Conservation (phyloP, 1,140 invertebrate genomes). For the Hydropsyche tenuis region DNA sequence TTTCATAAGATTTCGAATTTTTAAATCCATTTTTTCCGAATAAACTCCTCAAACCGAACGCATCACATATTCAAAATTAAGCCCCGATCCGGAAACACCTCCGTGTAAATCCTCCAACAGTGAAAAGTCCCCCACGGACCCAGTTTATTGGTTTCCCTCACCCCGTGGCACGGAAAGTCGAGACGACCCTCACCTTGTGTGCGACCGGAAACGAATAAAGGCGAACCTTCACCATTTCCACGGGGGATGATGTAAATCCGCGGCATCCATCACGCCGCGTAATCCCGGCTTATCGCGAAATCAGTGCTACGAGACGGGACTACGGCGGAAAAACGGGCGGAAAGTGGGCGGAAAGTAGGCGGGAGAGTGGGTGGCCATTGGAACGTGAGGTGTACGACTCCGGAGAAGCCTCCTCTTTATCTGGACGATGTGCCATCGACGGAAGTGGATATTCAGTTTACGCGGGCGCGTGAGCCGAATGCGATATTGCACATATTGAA, state of each 20-base stretch:
- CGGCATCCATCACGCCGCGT: conserved; percentile 28
- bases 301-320: conserved; percentile 16
- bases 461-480: conserved; percentile 44
- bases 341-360: not conserved
- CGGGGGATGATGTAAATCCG: conserved; percentile 10
- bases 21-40: too few relatives aligned
- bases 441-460: conserved; percentile 48
- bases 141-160: too few relatives aligned
- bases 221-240: not conserved
- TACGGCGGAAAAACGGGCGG: not conserved
- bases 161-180: too few relatives aligned
- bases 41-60: too few relatives aligned
- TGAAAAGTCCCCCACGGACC: too few relatives aligned
- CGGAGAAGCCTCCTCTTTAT: conserved; percentile 21
- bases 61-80: too few relatives aligned
- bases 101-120: too few relatives aligned
- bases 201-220: not conserved
- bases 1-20: too few relatives aligned
- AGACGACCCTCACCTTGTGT: not conserved
- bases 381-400: not conserved
- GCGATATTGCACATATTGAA: conserved; percentile 26
- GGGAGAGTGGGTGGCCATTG: not conserved
- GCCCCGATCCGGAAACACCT: too few relatives aligned
- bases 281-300: conserved; percentile 27
- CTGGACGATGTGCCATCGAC: conserved; percentile 32